Evolutionary conservation across 2,888 invertebrate species (phyloP).

Genomic region (Aleiodes alternator): DNA sequence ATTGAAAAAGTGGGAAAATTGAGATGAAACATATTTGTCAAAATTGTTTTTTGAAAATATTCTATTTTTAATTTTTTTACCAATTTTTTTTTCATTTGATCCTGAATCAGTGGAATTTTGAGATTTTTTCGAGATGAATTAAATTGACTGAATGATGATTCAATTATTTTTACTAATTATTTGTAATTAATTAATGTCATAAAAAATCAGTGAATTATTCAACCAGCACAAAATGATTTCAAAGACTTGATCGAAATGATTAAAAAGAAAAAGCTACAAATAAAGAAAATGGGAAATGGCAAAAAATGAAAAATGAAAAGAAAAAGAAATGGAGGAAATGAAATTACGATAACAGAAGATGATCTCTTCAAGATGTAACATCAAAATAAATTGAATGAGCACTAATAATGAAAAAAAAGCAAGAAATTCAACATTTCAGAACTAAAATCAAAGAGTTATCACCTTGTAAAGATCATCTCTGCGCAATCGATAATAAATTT

Average conservation of each 20-base stretch:
- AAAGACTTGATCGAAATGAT: constrained; percentile 15
- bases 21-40: no score
- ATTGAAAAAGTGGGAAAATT: no score
- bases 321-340: constrained; percentile 9
- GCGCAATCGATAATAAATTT: constrained; percentile 60
- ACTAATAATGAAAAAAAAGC: constrained; percentile 24
- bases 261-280: no score
- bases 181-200: constrained; percentile 9
- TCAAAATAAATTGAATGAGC: constrained; percentile 30
- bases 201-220: constrained; percentile 10
- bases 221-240: constrained; percentile 9
- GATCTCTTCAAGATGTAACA: constrained; percentile 40
- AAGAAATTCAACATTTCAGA: constrained; percentile 32
- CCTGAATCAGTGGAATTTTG: no score
- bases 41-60: no score
- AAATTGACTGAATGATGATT: no score
- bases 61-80: no score
- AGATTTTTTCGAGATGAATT: no score
- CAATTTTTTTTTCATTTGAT: no score
- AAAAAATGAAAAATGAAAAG: constrained; percentile 29
- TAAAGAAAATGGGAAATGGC: constrained; percentile 1
- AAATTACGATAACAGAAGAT: constrained; percentile 40
- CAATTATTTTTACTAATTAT: constrained; percentile 4
- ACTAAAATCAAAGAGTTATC: constrained; percentile 24
- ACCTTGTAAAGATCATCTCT: constrained; percentile 54